Conservation (phyloP, 2,888 invertebrate species). For the Ophion costatus region DNA sequence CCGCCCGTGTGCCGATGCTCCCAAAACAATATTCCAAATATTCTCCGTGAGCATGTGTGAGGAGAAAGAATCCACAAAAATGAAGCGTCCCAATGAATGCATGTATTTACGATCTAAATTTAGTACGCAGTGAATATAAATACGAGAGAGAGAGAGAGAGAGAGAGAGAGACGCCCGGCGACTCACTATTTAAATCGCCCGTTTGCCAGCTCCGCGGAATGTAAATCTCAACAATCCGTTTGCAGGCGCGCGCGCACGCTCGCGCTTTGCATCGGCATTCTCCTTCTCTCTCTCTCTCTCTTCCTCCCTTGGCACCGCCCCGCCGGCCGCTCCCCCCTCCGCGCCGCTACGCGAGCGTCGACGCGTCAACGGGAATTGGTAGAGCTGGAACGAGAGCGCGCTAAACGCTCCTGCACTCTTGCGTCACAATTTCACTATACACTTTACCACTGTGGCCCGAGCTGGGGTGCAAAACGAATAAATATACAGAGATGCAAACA, state of each 20-base stretch:
- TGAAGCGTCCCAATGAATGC: slow-evolving; percentile 1
- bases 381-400: slow-evolving; percentile 45
- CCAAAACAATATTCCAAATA: background rate
- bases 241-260: slow-evolving; percentile 22
- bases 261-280: slow-evolving; percentile 47
- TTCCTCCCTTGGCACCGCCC: slow-evolving; percentile 3
- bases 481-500: slow-evolving; percentile 32
- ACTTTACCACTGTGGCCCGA: slow-evolving; percentile 52
- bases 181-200: slow-evolving; percentile 81
- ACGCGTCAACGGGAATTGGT: slow-evolving; percentile 58
- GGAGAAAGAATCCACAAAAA: background rate
- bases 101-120: slow-evolving; percentile 28
- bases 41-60: background rate
- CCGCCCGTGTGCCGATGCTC: background rate
- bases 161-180: slow-evolving; percentile 57
- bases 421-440: slow-evolving; percentile 73
- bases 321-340: background rate
- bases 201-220: slow-evolving; percentile 71
- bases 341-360: slow-evolving; percentile 39
- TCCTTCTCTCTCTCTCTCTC: slow-evolving; percentile 31
- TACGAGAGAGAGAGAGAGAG: slow-evolving; percentile 49
- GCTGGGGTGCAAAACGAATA: slow-evolving; percentile 15
- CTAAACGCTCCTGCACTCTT: slow-evolving; percentile 73
- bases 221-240: slow-evolving; percentile 76
- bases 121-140: slow-evolving; percentile 40